Evolutionary conservation across 35 echinoderm and acorn worm genomes (phyloP).

Genomic region (Nesometra sesokonis): DNA sequence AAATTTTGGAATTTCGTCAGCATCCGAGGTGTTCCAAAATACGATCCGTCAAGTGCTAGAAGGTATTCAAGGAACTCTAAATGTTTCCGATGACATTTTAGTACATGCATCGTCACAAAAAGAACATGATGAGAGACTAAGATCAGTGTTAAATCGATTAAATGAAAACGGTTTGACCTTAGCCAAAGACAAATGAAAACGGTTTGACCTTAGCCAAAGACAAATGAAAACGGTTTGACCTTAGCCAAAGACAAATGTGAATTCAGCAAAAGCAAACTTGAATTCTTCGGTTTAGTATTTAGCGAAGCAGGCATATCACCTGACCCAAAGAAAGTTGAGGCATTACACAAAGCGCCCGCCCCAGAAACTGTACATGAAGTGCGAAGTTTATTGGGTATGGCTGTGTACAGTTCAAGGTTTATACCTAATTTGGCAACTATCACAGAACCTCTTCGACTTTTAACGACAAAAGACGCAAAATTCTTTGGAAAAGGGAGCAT

Average conservation of each 20-base stretch:
- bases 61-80: constrained; percentile 39
- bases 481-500: constrained; percentile 25
- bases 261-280: constrained; percentile 18
- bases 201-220: too few relatives aligned
- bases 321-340: constrained; percentile 48
- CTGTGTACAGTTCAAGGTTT: constrained; percentile 29
- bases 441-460: constrained; percentile 27
- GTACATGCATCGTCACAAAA: constrained; percentile 18
- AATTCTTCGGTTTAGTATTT: constrained; percentile 49
- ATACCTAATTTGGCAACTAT: constrained; percentile 44
- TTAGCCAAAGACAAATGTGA: constrained; percentile 47
- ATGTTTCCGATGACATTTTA: constrained; percentile 56
- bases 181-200: too few relatives aligned
- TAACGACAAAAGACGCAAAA: constrained; percentile 21
- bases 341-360: constrained; percentile 6
- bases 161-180: too few relatives aligned
- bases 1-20: constrained; percentile 35
- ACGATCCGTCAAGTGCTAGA: constrained; percentile 30
- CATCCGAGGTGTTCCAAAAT: constrained; percentile 68
- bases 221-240: constrained; percentile 22
- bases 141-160: constrained; percentile 30
- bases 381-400: constrained; percentile 46
- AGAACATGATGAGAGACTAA: constrained; percentile 41
- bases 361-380: constrained; percentile 36
- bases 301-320: constrained; percentile 33